Evolutionary conservation across 1,140 invertebrate species (phyloP).

Genomic region (Drosophila micromelanica): DNA sequence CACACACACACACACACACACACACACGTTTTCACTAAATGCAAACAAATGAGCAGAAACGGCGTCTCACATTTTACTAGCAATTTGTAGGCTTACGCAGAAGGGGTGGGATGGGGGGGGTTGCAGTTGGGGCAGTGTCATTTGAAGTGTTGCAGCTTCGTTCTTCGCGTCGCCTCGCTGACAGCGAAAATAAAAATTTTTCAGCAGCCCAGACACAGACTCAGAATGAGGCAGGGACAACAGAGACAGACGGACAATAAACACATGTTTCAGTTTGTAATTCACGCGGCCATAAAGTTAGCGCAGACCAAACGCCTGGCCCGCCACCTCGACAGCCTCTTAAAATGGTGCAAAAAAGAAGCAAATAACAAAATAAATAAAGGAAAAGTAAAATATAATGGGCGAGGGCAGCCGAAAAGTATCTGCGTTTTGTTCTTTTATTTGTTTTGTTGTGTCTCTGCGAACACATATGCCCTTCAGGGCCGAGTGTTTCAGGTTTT

Average conservation of each 20-base stretch:
- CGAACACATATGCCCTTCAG: conserved; percentile 64
- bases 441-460: conserved; percentile 32
- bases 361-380: conserved; percentile 10
- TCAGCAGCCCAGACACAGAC: conserved; percentile 35
- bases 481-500: conserved; percentile 44
- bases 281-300: conserved; percentile 73
- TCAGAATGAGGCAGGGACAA: background rate
- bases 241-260: conserved; percentile 63
- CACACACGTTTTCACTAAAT: conserved; percentile 37
- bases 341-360: conserved; percentile 30
- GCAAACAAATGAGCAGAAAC: conserved; percentile 45
- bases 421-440: conserved; percentile 40
- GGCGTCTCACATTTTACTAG: conserved; percentile 43
- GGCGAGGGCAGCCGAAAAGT: conserved; percentile 67
- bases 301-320: conserved; percentile 8
- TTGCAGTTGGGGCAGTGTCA: conserved; percentile 49
- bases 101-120: background rate
- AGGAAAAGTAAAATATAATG: conserved; percentile 46
- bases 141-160: conserved; percentile 73
- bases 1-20: conserved; percentile 25
- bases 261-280: conserved; percentile 81
- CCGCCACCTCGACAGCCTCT: conserved; percentile 15
- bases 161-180: conserved; percentile 61
- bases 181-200: conserved; percentile 64
- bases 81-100: conserved; percentile 1